Percentiles rank a stretch among this genome's conserved stretches.
Conservation (phyloP, 2,113 vertebrate genomes). For the Pelodiscus sinensis region DNA sequence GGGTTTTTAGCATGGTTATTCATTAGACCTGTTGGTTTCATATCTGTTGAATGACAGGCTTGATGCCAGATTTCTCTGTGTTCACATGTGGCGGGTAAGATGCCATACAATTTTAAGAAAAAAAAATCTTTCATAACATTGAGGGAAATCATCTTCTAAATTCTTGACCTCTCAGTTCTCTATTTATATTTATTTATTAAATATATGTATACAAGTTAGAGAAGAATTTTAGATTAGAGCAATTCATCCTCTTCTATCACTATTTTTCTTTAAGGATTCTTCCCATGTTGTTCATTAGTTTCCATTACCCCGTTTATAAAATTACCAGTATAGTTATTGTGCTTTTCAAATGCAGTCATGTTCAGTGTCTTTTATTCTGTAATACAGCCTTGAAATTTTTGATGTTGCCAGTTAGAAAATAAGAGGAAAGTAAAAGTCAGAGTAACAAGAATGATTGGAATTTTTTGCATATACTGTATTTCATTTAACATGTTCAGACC, state of each 20-base stretch:
- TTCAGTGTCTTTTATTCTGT: not conserved
- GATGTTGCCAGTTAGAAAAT: constrained; percentile 70
- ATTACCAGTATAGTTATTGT: not conserved
- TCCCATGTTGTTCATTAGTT: not conserved
- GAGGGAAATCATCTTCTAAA: not conserved
- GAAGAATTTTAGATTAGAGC: not conserved
- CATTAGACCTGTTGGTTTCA: not conserved
- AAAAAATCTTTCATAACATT: fast-evolving
- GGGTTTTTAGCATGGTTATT: not conserved
- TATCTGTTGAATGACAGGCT: not conserved
- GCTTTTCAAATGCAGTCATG: not conserved
- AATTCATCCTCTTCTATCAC: fast-evolving
- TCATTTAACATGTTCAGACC: constrained; percentile 64
- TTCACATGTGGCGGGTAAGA: not conserved
- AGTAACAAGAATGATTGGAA: constrained; percentile 73
- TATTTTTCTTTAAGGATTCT: not conserved
- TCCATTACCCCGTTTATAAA: not conserved
- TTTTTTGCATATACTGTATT: constrained; percentile 73
- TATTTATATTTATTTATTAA: not conserved
- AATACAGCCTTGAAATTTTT: not conserved
- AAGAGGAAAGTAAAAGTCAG: constrained; percentile 42
- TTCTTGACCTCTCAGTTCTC: not conserved
- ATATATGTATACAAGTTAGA: not conserved
- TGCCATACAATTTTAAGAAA: not conserved
- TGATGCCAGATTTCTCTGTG: not conserved